phyloP scores from a whole-genome alignment of 2,888 invertebrate genomes.

The Sinodicranocentrus sp. region DNA sequence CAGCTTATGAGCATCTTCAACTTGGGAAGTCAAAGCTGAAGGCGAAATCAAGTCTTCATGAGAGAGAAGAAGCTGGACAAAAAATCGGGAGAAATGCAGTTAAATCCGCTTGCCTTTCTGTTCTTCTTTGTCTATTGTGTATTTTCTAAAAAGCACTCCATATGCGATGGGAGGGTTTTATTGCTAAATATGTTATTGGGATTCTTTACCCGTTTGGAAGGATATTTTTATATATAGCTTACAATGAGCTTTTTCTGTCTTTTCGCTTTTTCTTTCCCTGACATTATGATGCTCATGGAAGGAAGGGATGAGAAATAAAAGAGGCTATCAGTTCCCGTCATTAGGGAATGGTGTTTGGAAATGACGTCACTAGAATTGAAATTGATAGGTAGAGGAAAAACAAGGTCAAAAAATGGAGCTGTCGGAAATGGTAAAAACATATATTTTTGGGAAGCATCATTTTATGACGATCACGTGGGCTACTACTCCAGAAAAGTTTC shows the following conservation, averaged over 20 bases:
- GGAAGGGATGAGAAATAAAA: conserved; percentile 3
- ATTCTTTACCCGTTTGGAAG: conserved; percentile 1
- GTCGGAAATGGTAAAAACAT: too few relatives aligned
- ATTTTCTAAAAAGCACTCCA: not conserved
- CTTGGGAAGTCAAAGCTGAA: conserved; percentile 35
- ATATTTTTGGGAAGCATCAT: too few relatives aligned
- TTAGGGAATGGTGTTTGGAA: too few relatives aligned
- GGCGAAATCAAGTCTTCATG: conserved; percentile 2
- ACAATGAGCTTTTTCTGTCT: not conserved
- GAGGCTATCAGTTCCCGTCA: not conserved
- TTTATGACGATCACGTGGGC: too few relatives aligned
- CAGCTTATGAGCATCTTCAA: conserved; percentile 18
- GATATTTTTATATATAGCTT: not conserved
- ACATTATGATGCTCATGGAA: conserved; percentile 26
- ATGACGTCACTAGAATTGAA: too few relatives aligned
- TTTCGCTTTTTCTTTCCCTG: conserved; percentile 12
- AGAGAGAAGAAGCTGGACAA: conserved; percentile 2
- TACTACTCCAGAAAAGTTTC: too few relatives aligned
- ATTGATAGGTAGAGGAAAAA: too few relatives aligned
- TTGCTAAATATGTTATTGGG: conserved; percentile 43
- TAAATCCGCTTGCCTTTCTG: conserved; percentile 22
- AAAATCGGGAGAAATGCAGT: conserved; percentile 9
- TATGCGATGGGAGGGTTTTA: conserved; percentile 12
- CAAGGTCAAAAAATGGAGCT: too few relatives aligned
- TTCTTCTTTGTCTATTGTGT: conserved; percentile 8